phyloP scores from a whole-genome alignment of 2,113 vertebrate species.

The Lagopus leucura region DNA sequence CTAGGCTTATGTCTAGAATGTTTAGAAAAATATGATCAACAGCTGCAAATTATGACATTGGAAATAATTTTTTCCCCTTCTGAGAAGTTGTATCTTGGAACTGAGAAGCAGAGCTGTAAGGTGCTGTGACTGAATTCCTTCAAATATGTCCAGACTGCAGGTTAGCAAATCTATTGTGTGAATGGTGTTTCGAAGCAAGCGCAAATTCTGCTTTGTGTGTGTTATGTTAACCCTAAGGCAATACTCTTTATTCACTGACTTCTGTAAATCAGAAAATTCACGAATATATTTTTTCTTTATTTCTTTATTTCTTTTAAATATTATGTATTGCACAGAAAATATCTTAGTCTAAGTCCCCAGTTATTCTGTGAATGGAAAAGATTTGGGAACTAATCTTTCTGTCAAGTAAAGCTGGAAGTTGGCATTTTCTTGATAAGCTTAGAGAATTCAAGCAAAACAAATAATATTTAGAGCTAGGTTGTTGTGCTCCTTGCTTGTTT shows the following conservation, averaged over 20 bases:
- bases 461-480: neutral
- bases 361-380: neutral
- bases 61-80: neutral
- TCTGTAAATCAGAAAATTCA: neutral
- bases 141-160: neutral
- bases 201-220: neutral
- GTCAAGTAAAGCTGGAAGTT: neutral
- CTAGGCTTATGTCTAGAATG: neutral
- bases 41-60: neutral
- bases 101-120: neutral
- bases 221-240: neutral
- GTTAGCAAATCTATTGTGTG: neutral
- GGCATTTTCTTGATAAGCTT: neutral
- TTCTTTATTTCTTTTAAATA: neutral
- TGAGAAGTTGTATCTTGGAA: neutral
- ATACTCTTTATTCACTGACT: neutral
- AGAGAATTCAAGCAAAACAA: neutral
- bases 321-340: neutral
- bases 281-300: neutral
- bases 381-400: neutral
- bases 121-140: neutral
- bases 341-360: neutral
- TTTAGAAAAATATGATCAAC: neutral
- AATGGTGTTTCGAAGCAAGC: neutral
- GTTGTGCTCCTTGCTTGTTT: neutral